Conservation (phyloP, 2,113 vertebrate species). For the Ceyx cyanopectus region DNA sequence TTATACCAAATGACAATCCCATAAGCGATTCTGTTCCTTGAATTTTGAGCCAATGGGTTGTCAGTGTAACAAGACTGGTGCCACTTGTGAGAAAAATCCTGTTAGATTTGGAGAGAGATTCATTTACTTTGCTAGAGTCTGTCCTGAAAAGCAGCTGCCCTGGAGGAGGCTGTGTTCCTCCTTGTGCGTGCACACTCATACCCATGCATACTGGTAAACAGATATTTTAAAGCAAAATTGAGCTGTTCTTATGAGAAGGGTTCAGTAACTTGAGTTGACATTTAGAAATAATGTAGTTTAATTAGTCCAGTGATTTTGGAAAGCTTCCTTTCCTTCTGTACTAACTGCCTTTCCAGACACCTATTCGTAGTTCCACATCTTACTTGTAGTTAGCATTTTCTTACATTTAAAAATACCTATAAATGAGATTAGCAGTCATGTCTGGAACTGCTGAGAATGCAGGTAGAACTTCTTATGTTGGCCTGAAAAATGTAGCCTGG, state of each 20-base stretch:
- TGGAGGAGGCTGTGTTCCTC: background rate
- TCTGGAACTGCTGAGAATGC: background rate
- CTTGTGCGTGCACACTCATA: fast-evolving
- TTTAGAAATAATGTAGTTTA: background rate
- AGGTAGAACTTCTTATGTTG: background rate
- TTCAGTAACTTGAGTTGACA: background rate
- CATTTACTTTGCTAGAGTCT: background rate
- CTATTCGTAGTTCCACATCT: background rate
- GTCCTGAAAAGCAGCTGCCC: background rate
- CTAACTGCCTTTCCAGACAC: background rate
- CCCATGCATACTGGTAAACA: background rate
- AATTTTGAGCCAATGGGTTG: background rate
- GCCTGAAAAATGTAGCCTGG: background rate
- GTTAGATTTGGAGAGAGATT: background rate
- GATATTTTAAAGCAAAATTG: background rate
- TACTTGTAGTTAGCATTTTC: background rate
- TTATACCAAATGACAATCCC: background rate
- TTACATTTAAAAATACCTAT: background rate
- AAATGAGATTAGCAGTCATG: background rate
- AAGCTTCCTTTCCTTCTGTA: background rate
- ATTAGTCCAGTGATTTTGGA: background rate
- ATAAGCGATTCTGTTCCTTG: background rate
- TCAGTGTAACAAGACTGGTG: background rate
- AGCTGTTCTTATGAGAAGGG: background rate
- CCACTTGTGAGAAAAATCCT: background rate